Evolutionary conservation across 1,140 invertebrate genomes (phyloP).

Genomic region (Armadillidium nasatum): DNA sequence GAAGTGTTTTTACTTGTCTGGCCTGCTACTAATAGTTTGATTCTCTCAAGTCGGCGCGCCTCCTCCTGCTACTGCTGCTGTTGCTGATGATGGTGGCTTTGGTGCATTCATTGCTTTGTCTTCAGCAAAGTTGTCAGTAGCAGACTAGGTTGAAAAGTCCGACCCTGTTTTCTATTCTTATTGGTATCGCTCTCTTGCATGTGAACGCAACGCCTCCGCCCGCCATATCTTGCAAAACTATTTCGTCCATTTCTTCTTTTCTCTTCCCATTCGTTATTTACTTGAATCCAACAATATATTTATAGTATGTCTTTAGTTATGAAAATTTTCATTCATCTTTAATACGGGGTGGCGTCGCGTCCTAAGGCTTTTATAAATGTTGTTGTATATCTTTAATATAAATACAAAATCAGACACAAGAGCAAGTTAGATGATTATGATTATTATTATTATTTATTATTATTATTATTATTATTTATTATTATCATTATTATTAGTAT

Average conservation of each 20-base stretch:
- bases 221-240: not conserved
- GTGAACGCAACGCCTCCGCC: not conserved
- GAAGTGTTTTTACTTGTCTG: conserved; percentile 49
- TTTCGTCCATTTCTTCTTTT: no score
- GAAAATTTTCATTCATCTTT: no score
- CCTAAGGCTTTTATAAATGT: no score
- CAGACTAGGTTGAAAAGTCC: conserved; percentile 80
- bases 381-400: no score
- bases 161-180: conserved; percentile 76
- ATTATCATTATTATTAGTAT: conserved; percentile 1
- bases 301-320: no score
- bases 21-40: conserved; percentile 55
- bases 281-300: no score
- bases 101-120: no score
- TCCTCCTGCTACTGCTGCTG: conserved; percentile 53
- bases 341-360: no score
- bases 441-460: not conserved
- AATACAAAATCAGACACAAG: no score
- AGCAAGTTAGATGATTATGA: no score
- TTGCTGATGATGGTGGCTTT: conserved; percentile 54
- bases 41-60: conserved; percentile 41
- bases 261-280: no score
- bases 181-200: conserved; percentile 65
- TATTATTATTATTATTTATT: conserved; percentile 15
- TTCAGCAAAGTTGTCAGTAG: conserved; percentile 46